phyloP scores from a whole-genome alignment of 2,888 invertebrate genomes.

The Meganola albula region DNA sequence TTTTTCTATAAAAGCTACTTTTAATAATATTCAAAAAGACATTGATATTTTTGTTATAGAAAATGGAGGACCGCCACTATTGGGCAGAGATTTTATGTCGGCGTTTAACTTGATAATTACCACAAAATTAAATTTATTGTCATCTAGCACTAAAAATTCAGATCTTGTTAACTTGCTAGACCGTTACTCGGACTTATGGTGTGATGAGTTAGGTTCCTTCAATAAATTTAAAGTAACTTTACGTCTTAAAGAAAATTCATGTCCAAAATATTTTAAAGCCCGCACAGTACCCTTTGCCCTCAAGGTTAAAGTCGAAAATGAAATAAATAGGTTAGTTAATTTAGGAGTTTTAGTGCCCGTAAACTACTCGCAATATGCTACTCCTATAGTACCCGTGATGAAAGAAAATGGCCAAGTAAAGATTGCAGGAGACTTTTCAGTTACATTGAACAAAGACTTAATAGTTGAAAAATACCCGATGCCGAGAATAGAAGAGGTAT shows the following conservation, averaged over 20 bases:
- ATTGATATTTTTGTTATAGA: constrained; percentile 21
- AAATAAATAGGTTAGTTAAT: not conserved
- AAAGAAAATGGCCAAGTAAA: constrained; percentile 16
- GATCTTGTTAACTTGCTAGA: not conserved
- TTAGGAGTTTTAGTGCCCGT: not conserved
- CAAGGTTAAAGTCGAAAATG: constrained; percentile 25
- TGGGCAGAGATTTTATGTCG: constrained; percentile 17
- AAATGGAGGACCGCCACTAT: constrained; percentile 21
- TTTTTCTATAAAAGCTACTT: not conserved
- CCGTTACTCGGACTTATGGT: not conserved
- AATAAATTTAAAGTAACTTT: constrained; percentile 17
- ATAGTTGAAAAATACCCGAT: constrained; percentile 24
- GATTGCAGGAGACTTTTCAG: constrained; percentile 14
- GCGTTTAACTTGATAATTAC: constrained; percentile 8
- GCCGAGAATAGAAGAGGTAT: constrained; percentile 20
- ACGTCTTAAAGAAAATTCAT: constrained; percentile 12
- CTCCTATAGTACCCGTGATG: constrained; percentile 20
- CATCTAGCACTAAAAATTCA: not conserved
- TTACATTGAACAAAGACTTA: constrained; percentile 26
- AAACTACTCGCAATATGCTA: not conserved
- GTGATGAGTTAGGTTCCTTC: constrained; percentile 11
- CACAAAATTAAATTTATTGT: not conserved
- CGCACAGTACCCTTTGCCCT: constrained; percentile 30
- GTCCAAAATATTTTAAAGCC: constrained; percentile 24
- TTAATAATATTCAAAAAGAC: not conserved